Evolutionary conservation across 2,113 vertebrate genomes (phyloP).

Genomic region (Cygnus atratus): DNA sequence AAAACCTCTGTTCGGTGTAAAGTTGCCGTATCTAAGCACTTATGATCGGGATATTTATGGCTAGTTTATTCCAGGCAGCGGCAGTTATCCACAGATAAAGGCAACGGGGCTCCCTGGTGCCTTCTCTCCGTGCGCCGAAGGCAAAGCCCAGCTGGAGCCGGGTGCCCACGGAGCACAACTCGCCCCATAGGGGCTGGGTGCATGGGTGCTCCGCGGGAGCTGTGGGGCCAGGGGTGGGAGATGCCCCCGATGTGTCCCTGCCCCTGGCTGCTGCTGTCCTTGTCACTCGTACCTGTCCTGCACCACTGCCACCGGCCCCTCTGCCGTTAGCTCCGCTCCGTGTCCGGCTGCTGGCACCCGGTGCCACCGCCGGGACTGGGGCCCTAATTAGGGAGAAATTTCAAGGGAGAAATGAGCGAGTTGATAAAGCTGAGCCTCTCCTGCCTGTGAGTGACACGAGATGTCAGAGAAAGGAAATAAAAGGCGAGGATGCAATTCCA

Average conservation of each 20-base stretch:
- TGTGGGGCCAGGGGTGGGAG: neutral
- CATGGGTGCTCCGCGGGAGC: accelerated
- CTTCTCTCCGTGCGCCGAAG: neutral
- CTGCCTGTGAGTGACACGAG: slow-evolving; percentile 53
- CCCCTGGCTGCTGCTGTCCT: neutral
- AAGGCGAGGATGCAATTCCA: slow-evolving; percentile 68
- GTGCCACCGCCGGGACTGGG: neutral
- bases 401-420: slow-evolving; percentile 54
- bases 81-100: slow-evolving; percentile 63
- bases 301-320: accelerated
- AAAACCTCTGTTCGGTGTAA: slow-evolving; percentile 68
- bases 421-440: slow-evolving; percentile 43
- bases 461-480: slow-evolving; percentile 70
- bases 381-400: slow-evolving; percentile 61
- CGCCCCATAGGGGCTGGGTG: accelerated
- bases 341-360: neutral
- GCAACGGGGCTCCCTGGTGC: slow-evolving; percentile 21
- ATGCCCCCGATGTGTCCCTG: neutral
- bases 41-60: slow-evolving; percentile 67
- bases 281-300: accelerated
- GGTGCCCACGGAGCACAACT: neutral
- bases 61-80: slow-evolving; percentile 64
- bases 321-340: neutral
- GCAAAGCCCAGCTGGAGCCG: neutral
- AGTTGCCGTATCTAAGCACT: slow-evolving; percentile 66